Conservation (phyloP, 2,888 invertebrate genomes). For the Agapetus fuscipes region DNA sequence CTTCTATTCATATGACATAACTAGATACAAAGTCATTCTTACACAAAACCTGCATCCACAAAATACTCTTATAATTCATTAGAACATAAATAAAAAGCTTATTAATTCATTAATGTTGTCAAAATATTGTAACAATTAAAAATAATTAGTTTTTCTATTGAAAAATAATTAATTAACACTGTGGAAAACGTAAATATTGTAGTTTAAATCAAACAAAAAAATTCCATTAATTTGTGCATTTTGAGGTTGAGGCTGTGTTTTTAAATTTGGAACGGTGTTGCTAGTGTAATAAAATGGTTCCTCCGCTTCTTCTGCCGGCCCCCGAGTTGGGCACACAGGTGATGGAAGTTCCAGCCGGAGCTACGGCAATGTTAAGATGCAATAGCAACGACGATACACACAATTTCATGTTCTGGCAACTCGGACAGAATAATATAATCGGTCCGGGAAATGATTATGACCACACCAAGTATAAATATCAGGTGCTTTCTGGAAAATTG, state of each 20-base stretch:
- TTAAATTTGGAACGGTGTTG: too few species aligned
- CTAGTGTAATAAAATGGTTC: too few species aligned
- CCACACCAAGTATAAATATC: conserved; percentile 55
- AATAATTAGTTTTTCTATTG: neutral
- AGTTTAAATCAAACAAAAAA: too few species aligned
- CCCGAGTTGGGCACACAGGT: conserved; percentile 23
- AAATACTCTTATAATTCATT: too few species aligned
- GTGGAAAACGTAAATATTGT: neutral
- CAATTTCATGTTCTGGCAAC: conserved; percentile 59
- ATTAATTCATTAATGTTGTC: neutral
- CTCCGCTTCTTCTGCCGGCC: conserved; percentile 5
- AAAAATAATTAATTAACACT: neutral
- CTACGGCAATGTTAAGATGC: conserved; percentile 50
- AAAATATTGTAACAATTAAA: conserved; percentile 3
- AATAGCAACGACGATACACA: conserved; percentile 55
- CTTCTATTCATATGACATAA: too few species aligned
- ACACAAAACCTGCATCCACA: too few species aligned
- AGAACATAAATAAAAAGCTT: too few species aligned
- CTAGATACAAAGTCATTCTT: too few species aligned
- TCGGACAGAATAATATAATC: conserved; percentile 46
- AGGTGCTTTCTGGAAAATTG: conserved; percentile 57
- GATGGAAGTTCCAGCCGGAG: conserved; percentile 48
- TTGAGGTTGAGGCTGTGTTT: too few species aligned
- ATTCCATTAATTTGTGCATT: too few species aligned
- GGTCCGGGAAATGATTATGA: conserved; percentile 54